Base-by-base conservation (phyloP, 37 sponge, comb jelly and placozoan species). In the Cladorhizidae sp. region DNA sequence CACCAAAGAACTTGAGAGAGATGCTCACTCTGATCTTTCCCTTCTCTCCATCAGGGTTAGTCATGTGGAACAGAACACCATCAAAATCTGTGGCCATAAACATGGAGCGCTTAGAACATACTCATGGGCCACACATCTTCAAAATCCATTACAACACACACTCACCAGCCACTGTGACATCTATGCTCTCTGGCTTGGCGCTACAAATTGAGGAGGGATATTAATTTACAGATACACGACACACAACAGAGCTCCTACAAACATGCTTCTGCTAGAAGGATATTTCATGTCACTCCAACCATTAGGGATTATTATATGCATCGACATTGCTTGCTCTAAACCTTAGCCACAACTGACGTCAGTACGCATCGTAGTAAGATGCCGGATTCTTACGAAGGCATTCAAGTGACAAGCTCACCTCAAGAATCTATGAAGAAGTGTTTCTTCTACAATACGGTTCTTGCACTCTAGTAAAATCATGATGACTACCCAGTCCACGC, bases 381-480 rank as follows among this genome's bases (percentile, higher is more conserved):
- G n/a, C n/a, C n/a, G n/a, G n/a, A n/a, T n/a, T n/a, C n/a, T n/a
- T n/a, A n/a, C n/a, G n/a, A n/a, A n/a, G n/a, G n/a, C n/a, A n/a
- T n/a, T n/a, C n/a, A n/a, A n/a, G n/a, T 45, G 9, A 5, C 8
- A 45, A 45, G 38, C 7, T 71, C 57, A 93, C 97, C 83, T 87
- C 6, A 81, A 80, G 37, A 96, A 88, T 11, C 93, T 67, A 21
- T 80, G 80, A 8, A 81, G 80, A 31, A 98, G 90, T 26, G 93
- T 85, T 45, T 95, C 96, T 65, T 92, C 91, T 2, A 98, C 58
- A 41, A 98, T 89, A 58, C 92, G 77, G 78, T 95, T 98, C 88
- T 89, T 88, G 38, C 77, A 76, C 57, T 98, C 99, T 26, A 98
- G 84, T 21, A 98, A 82, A 85, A 98, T 98, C 99, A 98, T 98